Base-by-base conservation (phyloP, 2,797 vertebrate species). In the Poecilia velifera region DNA sequence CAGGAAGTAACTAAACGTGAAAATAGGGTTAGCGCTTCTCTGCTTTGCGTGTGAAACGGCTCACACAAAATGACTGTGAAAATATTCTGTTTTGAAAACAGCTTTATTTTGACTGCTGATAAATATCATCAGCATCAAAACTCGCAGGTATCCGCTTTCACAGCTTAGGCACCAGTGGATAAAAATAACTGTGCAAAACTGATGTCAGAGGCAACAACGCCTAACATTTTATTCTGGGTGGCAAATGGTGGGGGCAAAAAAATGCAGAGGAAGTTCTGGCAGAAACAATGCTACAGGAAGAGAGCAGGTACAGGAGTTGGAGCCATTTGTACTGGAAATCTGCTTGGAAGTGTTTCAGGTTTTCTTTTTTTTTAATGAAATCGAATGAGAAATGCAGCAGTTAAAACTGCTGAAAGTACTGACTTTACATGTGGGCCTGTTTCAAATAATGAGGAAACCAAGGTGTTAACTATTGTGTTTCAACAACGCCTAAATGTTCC, bases 281-380 rank as follows among this genome's bases (percentile, higher is more conserved):
- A 82, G 78, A 81, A 88, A 90, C 83, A 91, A 87, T 89, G 72
- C 77, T 2, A 4, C 89, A 88, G 87, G 89, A 91, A 90, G 82
- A 83, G 57, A 71, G 74, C 72, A 82, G 74, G 74, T 68, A 80
- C 71, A 74, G 53, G 39, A 70, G 62, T 41, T 31, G 7, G 72
- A 75, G 31, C 78, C 39, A 68, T 76, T 84, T 80, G 62, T 79
- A 47, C 83, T 82, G 43, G 71, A 66, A 49, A 72, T 20, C 20
- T 81, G 70, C 47, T 72, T 74, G 12, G 66, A 73, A 78, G 77
- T 25, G 49, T 76, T 74, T 51, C 31, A 64, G 4, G 5, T 31
- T 51, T 25, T 76, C 62, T 53, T 47, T 46, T 25, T 34, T 25
- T 34, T 6, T 14, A 0, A 74, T 68, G 43, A 77, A 45, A 41